Evolutionary conservation across 2,113 vertebrate species (phyloP), one percentile per base, ranked within the genome.

Genomic region (Melanocharis versteri): DNA sequence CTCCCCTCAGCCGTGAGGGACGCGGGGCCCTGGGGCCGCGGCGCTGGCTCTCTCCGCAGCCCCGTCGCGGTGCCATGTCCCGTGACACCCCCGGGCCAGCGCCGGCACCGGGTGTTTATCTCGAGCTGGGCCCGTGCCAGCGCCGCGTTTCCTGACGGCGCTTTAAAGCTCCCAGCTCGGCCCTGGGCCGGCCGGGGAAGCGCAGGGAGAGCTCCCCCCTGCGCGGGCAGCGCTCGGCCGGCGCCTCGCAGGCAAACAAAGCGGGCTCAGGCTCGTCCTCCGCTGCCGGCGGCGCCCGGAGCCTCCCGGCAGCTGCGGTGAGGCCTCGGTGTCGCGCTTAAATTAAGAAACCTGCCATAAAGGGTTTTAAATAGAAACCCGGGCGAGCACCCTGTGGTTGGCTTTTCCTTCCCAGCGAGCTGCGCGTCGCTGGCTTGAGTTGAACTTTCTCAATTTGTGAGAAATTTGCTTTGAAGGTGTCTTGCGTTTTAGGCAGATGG

Each of bases 291-390:
- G 57, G 85, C 65, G 75, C 86, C 40, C 51, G 42, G 42, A 72
- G 76, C 76, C 58, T 64, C 42, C 66, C 37, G 77, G 84, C 64
- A 11, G 56, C 73, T 70, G 84, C 84, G 73, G 44, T 35, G 58
- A 50, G 58, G 50, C 76, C 58, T 64, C 76, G 35, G 77, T 66
- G 87, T 39, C 24, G 78, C 24, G 61, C 60, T 95, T 82, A 72
- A 90, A 53, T 73, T 91, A 79, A 90, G 93, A 70, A 87, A 76
- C 88, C 48, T 89, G 77, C 93, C 69, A 84, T 90, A 57, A 85
- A 90, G 73, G 30, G 57, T 53, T 96, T 90, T 89, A 95, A 95
- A 93, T 96, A 93, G 94, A 92, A 88, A 56, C 64, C 39, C 39
- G 3, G 51, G 50, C 40, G 8, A 39, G 53, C 28, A 5, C 42